These are phyloP conservation scores for Sula dactylatra DNA, from an alignment of 2,113 vertebrate genomes.

Conservation along the genomic window DNA sequence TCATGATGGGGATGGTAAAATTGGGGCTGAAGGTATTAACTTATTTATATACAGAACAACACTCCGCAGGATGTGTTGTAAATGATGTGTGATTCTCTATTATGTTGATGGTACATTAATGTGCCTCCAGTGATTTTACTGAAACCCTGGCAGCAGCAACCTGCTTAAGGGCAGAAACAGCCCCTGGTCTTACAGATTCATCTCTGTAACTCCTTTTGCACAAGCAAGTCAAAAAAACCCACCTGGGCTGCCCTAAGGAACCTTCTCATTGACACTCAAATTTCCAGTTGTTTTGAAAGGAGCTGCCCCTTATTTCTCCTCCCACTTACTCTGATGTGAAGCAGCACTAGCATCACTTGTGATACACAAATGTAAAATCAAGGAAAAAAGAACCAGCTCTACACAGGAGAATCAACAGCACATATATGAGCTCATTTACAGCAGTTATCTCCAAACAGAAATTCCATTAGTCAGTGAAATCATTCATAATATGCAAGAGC, in stretches of 20 bases:
- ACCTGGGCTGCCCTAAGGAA: background rate
- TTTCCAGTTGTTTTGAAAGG: background rate
- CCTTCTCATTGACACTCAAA: background rate
- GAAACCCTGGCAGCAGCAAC: background rate
- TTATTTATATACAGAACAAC: background rate
- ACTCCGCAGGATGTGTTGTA: background rate
- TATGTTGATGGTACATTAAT: background rate
- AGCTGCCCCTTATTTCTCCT: background rate
- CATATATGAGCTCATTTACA: background rate
- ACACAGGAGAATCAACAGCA: background rate
- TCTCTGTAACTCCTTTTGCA: background rate
- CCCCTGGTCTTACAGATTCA: background rate
- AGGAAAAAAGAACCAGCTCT: background rate
- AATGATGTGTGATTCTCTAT: background rate
- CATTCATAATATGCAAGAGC: background rate
- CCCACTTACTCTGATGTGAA: background rate
- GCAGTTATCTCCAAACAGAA: background rate
- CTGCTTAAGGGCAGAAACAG: background rate
- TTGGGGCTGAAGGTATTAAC: slow-evolving; percentile 87
- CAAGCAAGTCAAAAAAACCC: fast-evolving
- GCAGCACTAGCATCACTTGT: background rate
- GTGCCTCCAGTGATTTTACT: background rate
- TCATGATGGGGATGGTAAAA: slow-evolving; percentile 89
- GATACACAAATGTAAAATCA: background rate
- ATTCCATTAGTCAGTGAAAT: background rate